Percentiles rank a stretch among this genome's conserved stretches.
These are phyloP conservation scores for Fulmarus glacialis DNA, from an alignment of 2,113 vertebrate species.

Conservation along the genomic window DNA sequence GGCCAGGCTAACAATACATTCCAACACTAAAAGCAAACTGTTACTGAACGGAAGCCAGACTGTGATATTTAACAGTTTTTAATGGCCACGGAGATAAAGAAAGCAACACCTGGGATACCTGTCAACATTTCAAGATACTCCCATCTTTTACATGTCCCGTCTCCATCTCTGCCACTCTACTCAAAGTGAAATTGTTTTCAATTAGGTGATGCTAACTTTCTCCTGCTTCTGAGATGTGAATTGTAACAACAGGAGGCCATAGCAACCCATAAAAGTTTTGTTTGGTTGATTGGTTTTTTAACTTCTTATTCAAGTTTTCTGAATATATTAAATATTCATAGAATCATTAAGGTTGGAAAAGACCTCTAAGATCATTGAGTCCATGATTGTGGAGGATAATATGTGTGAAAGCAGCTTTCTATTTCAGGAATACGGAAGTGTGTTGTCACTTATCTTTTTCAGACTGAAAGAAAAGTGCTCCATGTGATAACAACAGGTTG, in stretches of 20 bases:
- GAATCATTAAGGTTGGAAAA: too few relatives aligned
- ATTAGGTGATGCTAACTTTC: not conserved
- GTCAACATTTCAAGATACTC: not conserved
- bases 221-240: not conserved
- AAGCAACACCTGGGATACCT: not conserved
- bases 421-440: not conserved
- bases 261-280: not conserved
- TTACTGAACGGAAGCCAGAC: not conserved
- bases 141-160: not conserved
- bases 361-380: too few relatives aligned
- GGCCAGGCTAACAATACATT: constrained; percentile 10
- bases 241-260: not conserved
- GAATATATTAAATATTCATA: not conserved
- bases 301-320: not conserved
- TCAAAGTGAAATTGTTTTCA: not conserved
- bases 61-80: not conserved
- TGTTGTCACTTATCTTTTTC: not conserved
- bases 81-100: not conserved
- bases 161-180: not conserved
- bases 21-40: not conserved
- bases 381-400: not conserved
- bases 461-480: not conserved
- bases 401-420: not conserved
- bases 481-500: not conserved
- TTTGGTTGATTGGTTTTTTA: not conserved